These are phyloP conservation scores for Asteroscopus sphinx DNA, from an alignment of 2,888 invertebrate species.

Conservation along the genomic window DNA sequence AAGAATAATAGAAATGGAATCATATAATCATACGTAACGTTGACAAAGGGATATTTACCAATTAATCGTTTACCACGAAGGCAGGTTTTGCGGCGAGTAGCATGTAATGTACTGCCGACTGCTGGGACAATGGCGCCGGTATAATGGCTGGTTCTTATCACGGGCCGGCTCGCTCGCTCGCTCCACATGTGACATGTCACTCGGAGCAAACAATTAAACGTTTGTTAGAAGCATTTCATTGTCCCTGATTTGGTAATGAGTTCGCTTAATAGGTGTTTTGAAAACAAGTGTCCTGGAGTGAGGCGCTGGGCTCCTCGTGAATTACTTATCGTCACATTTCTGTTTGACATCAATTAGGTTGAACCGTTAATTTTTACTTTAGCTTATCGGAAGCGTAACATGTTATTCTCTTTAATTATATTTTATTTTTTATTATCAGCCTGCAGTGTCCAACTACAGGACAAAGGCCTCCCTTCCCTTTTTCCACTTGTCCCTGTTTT, in stretches of 20 bases:
- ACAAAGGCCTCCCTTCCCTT: too few relatives aligned
- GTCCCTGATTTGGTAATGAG: conserved; percentile 41
- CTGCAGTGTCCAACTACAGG: too few relatives aligned
- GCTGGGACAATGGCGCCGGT: conserved; percentile 8
- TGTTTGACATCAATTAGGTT: conserved; percentile 7
- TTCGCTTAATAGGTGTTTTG: conserved; percentile 35
- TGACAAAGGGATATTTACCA: conserved; percentile 42
- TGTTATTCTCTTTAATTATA: too few relatives aligned
- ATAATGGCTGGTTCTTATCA: conserved; percentile 2
- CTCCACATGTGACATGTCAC: conserved; percentile 3
- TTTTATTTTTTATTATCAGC: too few relatives aligned
- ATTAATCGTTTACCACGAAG: conserved; percentile 36
- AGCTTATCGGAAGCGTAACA: neutral
- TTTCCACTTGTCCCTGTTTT: too few relatives aligned
- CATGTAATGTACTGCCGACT: neutral
- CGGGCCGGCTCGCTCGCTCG: neutral
- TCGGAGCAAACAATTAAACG: conserved; percentile 28
- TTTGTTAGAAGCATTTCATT: conserved; percentile 41
- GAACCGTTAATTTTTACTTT: neutral
- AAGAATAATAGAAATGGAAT: conserved; percentile 44
- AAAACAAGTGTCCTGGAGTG: conserved; percentile 19
- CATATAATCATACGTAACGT: conserved; percentile 22
- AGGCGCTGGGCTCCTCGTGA: conserved; percentile 2
- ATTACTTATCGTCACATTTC: conserved; percentile 2
- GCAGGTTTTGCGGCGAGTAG: conserved; percentile 14